Conservation (phyloP, 2,888 invertebrate genomes). For the Cotesia congregata region DNA sequence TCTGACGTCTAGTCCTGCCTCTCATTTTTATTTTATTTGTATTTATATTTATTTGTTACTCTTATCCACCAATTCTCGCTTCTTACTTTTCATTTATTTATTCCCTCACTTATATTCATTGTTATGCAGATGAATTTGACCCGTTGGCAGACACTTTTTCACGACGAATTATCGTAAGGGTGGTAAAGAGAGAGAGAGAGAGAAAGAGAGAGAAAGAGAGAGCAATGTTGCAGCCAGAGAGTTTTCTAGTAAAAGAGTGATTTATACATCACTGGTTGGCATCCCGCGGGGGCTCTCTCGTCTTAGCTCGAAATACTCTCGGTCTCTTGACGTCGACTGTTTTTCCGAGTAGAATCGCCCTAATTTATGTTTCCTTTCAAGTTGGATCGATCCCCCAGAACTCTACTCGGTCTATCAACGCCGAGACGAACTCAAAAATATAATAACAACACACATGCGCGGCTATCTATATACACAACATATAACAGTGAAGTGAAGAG, state of each 20-base stretch:
- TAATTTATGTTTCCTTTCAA: constrained; percentile 54
- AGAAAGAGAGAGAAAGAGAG: constrained; percentile 22
- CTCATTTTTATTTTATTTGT: constrained; percentile 19
- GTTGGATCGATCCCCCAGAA: constrained; percentile 40
- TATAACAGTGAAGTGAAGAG: neutral
- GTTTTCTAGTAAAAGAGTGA: constrained; percentile 49
- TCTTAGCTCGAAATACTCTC: constrained; percentile 41
- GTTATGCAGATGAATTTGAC: constrained; percentile 15
- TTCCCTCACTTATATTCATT: constrained; percentile 22
- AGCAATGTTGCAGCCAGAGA: constrained; percentile 30
- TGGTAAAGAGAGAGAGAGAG: constrained; percentile 22
- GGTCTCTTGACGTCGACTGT: constrained; percentile 41
- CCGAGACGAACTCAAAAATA: neutral
- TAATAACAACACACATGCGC: neutral
- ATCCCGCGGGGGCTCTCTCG: constrained; percentile 39
- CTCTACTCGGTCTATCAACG: constrained; percentile 37
- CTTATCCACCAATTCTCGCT: constrained; percentile 14
- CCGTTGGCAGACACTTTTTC: constrained; percentile 28
- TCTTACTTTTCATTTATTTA: neutral
- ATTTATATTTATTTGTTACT: constrained; percentile 29
- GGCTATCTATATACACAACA: neutral
- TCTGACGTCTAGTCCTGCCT: constrained; percentile 8
- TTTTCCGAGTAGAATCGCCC: constrained; percentile 49
- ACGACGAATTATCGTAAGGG: constrained; percentile 37
- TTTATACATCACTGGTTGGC: constrained; percentile 46